phyloP scores from a whole-genome alignment of 2,797 vertebrate species.

The Coendou prehensilis region DNA sequence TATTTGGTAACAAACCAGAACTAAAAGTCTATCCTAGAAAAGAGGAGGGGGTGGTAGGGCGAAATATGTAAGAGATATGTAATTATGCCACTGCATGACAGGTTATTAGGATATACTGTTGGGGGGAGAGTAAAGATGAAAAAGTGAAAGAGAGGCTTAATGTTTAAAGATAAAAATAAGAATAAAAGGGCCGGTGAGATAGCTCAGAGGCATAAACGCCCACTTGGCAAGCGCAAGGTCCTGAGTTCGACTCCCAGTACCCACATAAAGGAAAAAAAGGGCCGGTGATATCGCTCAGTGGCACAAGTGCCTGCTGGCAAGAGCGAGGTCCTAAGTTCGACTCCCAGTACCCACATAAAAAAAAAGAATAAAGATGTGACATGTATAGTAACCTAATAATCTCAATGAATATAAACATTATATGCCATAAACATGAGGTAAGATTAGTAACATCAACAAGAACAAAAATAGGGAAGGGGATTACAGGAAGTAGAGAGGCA shows the following conservation, averaged over 20 bases:
- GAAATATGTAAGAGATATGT: neutral
- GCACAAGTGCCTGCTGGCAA: no score
- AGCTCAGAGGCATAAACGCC: no score
- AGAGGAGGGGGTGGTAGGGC: neutral
- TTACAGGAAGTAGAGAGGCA: neutral
- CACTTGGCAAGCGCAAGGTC: no score
- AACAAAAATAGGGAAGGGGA: neutral
- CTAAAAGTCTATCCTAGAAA: conserved; percentile 32
- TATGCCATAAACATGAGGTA: neutral
- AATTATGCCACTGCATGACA: neutral
- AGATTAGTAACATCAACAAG: neutral
- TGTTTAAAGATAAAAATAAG: conserved; percentile 58
- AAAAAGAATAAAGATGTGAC: neutral
- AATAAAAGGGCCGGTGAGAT: neutral
- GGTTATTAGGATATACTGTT: neutral
- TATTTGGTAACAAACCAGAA: neutral
- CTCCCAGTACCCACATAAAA: no score
- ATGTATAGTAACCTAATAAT: neutral
- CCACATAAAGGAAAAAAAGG: no score
- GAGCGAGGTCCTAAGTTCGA: no score
- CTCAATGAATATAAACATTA: neutral
- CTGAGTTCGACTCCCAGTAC: no score
- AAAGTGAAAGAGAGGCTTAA: conserved; percentile 38
- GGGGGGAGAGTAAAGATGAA: neutral
- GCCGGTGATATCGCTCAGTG: no score